phyloP scores from a whole-genome alignment of 2,888 invertebrate species.

The Dicranocentrus wangi region DNA sequence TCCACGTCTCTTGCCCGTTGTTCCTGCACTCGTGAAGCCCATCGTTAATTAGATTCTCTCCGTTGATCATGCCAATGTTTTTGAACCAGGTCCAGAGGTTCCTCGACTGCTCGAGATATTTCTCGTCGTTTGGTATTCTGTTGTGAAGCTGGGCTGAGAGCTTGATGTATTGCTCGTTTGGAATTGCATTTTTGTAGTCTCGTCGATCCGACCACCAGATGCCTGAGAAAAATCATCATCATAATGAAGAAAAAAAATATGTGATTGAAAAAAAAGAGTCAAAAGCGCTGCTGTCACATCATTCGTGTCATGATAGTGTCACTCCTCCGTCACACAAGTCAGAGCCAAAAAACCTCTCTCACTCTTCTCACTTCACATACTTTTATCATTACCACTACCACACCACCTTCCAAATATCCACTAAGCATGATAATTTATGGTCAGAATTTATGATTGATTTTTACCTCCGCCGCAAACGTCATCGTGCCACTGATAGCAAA shows the following conservation, averaged over 20 bases:
- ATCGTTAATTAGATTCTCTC: conserved; percentile 67
- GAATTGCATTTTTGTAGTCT: conserved; percentile 49
- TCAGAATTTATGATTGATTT: not conserved
- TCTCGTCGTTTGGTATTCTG: conserved; percentile 36
- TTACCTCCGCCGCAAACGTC: conserved; percentile 52
- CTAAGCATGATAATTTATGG: not conserved
- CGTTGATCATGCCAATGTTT: conserved; percentile 63
- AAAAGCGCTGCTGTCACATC: conserved; percentile 12
- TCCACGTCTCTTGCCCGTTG: conserved; percentile 47
- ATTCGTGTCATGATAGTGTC: conserved; percentile 26
- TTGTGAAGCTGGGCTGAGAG: conserved; percentile 41
- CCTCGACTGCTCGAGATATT: conserved; percentile 52
- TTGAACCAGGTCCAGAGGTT: conserved; percentile 67
- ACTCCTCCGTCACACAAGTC: conserved; percentile 7
- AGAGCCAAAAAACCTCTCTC: no score
- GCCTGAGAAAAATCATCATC: conserved; percentile 28
- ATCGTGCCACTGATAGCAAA: conserved; percentile 49
- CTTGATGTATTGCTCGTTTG: conserved; percentile 56
- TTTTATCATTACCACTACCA: no score
- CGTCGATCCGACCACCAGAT: conserved; percentile 46
- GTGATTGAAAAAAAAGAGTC: not conserved
- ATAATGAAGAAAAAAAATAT: conserved; percentile 16
- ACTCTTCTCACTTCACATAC: no score
- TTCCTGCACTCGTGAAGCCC: conserved; percentile 59
- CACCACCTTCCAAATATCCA: not conserved